Percentiles rank a stretch among this genome's conserved stretches.
Conservation (phyloP, 2,113 vertebrate genomes). For the Hemicordylus capensis region DNA sequence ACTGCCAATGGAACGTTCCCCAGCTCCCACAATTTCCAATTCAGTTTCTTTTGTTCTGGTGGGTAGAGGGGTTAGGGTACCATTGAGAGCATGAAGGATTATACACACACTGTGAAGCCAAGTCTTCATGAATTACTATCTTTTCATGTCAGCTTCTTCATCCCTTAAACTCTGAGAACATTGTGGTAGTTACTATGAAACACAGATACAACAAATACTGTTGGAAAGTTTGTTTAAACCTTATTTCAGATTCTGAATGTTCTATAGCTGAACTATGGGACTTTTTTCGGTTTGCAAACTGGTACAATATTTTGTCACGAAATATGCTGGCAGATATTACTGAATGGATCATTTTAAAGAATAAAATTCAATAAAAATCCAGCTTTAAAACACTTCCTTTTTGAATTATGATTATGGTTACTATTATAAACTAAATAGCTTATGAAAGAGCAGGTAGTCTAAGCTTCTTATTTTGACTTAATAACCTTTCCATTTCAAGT, state of each 20-base stretch:
- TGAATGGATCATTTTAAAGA: slow-evolving; percentile 10
- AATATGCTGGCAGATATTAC: slow-evolving; percentile 63
- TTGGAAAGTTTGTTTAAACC: slow-evolving; percentile 84
- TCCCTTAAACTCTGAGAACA: slow-evolving; percentile 74
- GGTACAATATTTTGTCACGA: slow-evolving; percentile 66
- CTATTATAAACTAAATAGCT: background rate
- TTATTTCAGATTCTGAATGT: slow-evolving; percentile 78
- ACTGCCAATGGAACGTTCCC: slow-evolving; percentile 74
- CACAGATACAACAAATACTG: slow-evolving; percentile 79
- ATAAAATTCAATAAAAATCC: background rate
- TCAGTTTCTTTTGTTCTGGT: slow-evolving; percentile 84
- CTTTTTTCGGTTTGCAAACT: slow-evolving; percentile 59
- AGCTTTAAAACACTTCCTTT: slow-evolving; percentile 11
- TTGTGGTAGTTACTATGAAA: slow-evolving; percentile 82
- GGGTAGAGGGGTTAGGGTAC: slow-evolving; percentile 71
- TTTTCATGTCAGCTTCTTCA: slow-evolving; percentile 75
- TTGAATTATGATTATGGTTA: background rate
- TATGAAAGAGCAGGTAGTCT: background rate
- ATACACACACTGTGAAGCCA: slow-evolving; percentile 77
- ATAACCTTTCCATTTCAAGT: background rate
- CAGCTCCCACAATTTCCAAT: slow-evolving; percentile 85
- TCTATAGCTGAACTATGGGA: slow-evolving; percentile 75
- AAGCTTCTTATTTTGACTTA: background rate
- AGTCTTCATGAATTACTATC: slow-evolving; percentile 79
- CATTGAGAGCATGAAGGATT: slow-evolving; percentile 83